Evolutionary conservation across 2,797 vertebrate species (phyloP), one percentile per base, ranked within the genome.

Genomic region (Enteromius thamalakanensis): DNA sequence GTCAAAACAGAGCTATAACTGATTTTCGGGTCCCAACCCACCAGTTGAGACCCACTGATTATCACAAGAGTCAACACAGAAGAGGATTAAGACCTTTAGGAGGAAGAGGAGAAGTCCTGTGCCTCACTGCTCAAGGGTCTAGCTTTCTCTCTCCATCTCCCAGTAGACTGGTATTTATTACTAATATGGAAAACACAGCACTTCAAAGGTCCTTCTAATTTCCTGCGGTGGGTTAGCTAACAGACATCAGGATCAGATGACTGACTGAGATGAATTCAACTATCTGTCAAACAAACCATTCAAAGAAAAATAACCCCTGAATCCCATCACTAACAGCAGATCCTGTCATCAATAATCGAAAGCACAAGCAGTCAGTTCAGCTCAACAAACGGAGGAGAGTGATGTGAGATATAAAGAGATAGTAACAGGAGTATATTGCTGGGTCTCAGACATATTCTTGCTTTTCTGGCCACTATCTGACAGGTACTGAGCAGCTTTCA

Each of bases 161-260:
- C 68, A 84, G 77, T 85, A 86, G 89, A 90, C 93, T 94, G 93
- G 91, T 89, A 92, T 93, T 93, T 91, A 94, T 94, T 94, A 94
- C 88, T 91, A 91, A 91, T 91, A 92, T 90, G 91, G 89, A 93
- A 92, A 93, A 90, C 85, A 86, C 89, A 67, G 85, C 87, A 91
- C 92, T 92, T 94, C 92, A 93, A 94, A 94, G 90, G 89, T 75
- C 4, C 85, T 86, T 90, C 87, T 87, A 91, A 93, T 93, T 93
- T 94, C 93, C 92, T 93, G 91, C 88, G 88, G 86, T 86, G 84
- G 87, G 84, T 84, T 86, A 87, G 84, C 87, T 91, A 88, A 87
- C 90, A 89, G 89, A 87, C 83, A 82, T 84, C 86, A 87, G 90
- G 91, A 90, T 94, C 92, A 68, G 83, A 91, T 94, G 89, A 91